phyloP scores from a whole-genome alignment of 1,140 invertebrate species.

The Tenebrio molitor region DNA sequence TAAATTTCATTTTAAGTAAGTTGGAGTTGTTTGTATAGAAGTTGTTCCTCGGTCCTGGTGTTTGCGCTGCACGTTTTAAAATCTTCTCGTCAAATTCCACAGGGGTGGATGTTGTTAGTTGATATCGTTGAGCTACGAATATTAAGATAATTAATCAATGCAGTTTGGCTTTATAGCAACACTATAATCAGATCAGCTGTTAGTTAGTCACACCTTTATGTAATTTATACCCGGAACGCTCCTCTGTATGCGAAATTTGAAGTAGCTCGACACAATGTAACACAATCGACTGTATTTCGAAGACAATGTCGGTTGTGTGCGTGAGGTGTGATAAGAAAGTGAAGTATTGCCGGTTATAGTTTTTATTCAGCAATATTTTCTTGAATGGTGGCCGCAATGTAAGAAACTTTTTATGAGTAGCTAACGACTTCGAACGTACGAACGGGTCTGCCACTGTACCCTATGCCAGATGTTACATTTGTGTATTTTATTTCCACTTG shows the following conservation, averaged over 20 bases:
- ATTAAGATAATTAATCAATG: constrained; percentile 19
- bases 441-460: constrained; percentile 32
- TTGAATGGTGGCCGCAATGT: constrained; percentile 32
- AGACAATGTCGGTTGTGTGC: neutral
- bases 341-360: constrained; percentile 12
- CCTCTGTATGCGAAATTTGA: too few species aligned
- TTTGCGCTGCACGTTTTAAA: neutral
- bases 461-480: constrained; percentile 46
- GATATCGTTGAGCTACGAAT: constrained; percentile 18
- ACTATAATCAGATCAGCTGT: constrained; percentile 1
- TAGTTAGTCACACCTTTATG: constrained; percentile 24
- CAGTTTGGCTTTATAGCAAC: constrained; percentile 6
- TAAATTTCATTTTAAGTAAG: constrained; percentile 18
- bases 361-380: constrained; percentile 26
- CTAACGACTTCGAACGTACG: constrained; percentile 42
- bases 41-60: neutral
- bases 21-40: neutral
- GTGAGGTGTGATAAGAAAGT: neutral
- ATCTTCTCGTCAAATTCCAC: neutral
- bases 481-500: constrained; percentile 46
- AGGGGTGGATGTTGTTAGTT: too few species aligned
- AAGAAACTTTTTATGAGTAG: constrained; percentile 43
- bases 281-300: too few species aligned
- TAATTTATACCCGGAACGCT: constrained; percentile 13
- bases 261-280: too few species aligned